Evolutionary conservation across 2,888 invertebrate species (phyloP).

Genomic region (Eupithecia inturbata): DNA sequence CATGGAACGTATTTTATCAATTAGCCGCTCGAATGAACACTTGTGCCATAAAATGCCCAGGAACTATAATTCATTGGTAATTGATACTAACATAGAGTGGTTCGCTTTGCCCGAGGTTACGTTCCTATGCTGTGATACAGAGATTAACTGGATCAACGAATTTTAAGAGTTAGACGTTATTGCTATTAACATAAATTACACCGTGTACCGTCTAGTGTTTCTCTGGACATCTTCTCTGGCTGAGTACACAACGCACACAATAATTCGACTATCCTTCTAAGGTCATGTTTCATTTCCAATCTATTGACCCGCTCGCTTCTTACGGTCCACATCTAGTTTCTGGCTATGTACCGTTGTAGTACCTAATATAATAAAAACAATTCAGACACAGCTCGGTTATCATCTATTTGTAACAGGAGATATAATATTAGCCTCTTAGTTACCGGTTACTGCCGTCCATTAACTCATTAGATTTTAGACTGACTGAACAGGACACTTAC

Average conservation of each 20-base stretch:
- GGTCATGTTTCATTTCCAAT: background rate
- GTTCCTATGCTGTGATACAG: background rate
- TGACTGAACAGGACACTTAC: constrained; percentile 8
- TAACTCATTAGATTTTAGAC: constrained; percentile 17
- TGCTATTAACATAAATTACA: background rate
- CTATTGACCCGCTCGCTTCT: background rate
- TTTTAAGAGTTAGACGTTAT: background rate
- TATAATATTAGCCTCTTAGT: background rate
- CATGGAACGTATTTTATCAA: constrained; percentile 49
- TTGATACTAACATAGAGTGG: background rate
- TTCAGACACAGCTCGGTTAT: background rate
- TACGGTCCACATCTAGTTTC: background rate
- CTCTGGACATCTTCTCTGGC: too few species aligned
- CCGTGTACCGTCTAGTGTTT: too few species aligned
- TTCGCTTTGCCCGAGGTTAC: background rate
- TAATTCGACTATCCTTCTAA: background rate
- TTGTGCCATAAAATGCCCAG: constrained; percentile 7
- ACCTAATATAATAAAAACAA: background rate
- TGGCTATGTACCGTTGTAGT: background rate
- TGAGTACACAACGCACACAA: too few species aligned
- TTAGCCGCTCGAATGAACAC: constrained; percentile 30
- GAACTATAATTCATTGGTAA: constrained; percentile 10
- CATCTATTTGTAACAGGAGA: background rate
- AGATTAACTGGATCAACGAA: background rate
- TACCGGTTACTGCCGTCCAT: constrained; percentile 1